Conservation (phyloP, 2,797 vertebrate species). For the Semaprochilodus insignis region DNA sequence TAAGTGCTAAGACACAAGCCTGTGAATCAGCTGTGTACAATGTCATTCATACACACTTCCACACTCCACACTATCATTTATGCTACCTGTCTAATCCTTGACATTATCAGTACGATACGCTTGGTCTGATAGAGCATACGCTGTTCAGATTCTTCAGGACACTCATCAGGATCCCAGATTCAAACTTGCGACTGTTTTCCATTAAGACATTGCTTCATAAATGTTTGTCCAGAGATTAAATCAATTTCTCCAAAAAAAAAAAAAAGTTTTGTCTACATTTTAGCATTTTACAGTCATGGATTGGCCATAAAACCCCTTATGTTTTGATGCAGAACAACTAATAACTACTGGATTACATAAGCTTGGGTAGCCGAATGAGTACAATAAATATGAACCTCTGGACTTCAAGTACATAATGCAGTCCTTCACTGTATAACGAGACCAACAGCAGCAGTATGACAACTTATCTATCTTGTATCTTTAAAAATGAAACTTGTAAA, state of each 20-base stretch:
- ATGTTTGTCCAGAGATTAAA: slow-evolving; percentile 40
- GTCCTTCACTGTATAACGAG: slow-evolving; percentile 81
- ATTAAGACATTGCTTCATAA: slow-evolving; percentile 32
- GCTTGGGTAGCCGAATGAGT: slow-evolving; percentile 57
- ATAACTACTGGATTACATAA: slow-evolving; percentile 50
- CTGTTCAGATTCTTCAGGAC: slow-evolving; percentile 27
- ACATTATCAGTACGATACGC: slow-evolving; percentile 25
- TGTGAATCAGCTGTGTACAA: slow-evolving; percentile 37
- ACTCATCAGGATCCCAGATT: slow-evolving; percentile 22
- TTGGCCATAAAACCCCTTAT: slow-evolving; percentile 67
- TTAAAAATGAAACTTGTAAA: slow-evolving; percentile 82
- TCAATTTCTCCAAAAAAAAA: slow-evolving; percentile 16
- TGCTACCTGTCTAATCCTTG: slow-evolving; percentile 16
- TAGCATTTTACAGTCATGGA: slow-evolving; percentile 72
- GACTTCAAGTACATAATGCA: slow-evolving; percentile 73
- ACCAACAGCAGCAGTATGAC: slow-evolving; percentile 78
- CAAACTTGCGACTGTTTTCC: slow-evolving; percentile 51
- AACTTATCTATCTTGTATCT: slow-evolving; percentile 84
- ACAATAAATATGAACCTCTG: slow-evolving; percentile 49
- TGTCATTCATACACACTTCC: slow-evolving; percentile 35
- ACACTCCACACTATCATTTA: slow-evolving; percentile 9
- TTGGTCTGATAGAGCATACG: slow-evolving; percentile 17
- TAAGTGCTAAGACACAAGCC: slow-evolving; percentile 28
- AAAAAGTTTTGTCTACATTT: slow-evolving; percentile 60
- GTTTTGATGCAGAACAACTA: slow-evolving; percentile 53